phyloP scores from a whole-genome alignment of 2,797 vertebrate genomes.

The Gadopsis marmoratus region DNA sequence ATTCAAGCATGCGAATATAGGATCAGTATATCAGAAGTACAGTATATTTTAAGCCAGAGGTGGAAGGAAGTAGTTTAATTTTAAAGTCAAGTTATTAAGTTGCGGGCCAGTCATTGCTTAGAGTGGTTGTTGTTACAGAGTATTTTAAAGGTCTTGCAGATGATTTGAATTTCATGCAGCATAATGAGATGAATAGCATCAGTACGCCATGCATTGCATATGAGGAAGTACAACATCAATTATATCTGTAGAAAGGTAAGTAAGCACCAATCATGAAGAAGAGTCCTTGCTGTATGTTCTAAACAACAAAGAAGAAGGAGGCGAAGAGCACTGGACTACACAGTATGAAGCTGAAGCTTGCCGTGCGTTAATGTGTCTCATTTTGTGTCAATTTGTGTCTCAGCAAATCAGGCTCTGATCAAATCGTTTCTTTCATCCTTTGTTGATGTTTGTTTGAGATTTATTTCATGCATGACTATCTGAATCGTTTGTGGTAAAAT shows the following conservation, averaged over 20 bases:
- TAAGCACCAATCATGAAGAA: background rate
- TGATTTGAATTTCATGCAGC: constrained; percentile 52
- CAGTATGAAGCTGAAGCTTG: background rate
- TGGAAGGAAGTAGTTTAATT: constrained; percentile 24
- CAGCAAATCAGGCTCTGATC: background rate
- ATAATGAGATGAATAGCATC: constrained; percentile 24
- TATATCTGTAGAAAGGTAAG: background rate
- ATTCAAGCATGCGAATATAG: constrained; percentile 15
- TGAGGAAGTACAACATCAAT: background rate
- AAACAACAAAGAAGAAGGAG: background rate
- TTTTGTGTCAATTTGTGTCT: background rate
- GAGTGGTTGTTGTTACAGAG: background rate
- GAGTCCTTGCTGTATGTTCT: background rate
- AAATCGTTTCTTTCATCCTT: background rate
- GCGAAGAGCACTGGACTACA: background rate
- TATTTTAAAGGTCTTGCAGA: constrained; percentile 35
- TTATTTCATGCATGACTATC: background rate
- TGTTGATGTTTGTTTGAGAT: background rate
- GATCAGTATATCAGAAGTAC: constrained; percentile 23
- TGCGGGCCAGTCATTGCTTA: background rate
- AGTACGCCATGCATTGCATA: background rate
- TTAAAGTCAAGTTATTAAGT: constrained; percentile 21
- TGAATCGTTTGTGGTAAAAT: background rate
- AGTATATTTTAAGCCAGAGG: constrained; percentile 16
- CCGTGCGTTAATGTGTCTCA: background rate